Evolutionary conservation across 2,888 invertebrate genomes (phyloP).

Genomic region (Sinopyrophorus schimmeli): DNA sequence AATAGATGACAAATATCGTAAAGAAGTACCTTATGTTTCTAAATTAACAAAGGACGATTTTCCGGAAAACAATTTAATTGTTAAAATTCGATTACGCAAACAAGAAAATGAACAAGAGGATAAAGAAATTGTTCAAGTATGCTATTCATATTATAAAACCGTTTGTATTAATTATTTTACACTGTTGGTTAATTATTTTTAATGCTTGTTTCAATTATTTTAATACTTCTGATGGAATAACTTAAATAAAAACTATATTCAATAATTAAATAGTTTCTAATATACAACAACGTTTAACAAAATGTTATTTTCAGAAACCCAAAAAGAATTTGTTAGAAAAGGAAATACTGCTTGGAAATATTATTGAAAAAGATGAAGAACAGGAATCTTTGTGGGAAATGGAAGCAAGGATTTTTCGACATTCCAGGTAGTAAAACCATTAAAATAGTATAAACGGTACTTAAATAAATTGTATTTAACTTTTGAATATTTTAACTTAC

Average conservation of each 20-base stretch:
- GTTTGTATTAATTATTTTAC: too few species aligned
- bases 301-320: constrained; percentile 8
- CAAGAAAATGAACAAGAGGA: too few species aligned
- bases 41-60: constrained; percentile 59
- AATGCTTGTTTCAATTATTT: too few species aligned
- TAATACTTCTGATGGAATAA: too few species aligned
- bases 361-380: constrained; percentile 30
- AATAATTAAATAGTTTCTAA: not conserved
- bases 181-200: too few species aligned
- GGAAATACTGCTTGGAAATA: constrained; percentile 37
- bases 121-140: too few species aligned
- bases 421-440: constrained; percentile 53
- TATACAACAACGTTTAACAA: constrained; percentile 19
- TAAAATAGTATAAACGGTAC: too few species aligned
- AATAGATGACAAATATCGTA: constrained; percentile 58
- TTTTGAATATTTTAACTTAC: too few species aligned
- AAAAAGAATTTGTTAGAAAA: constrained; percentile 35
- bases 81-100: constrained; percentile 6
- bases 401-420: constrained; percentile 60
- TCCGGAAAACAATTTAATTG: constrained; percentile 60
- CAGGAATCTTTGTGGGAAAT: constrained; percentile 59
- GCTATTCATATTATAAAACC: too few species aligned
- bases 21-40: constrained; percentile 56
- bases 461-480: too few species aligned
- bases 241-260: not conserved